Percentiles rank a stretch among this genome's conserved stretches.
Conservation (phyloP, 1,140 invertebrate species). For the Conus betulinus region DNA sequence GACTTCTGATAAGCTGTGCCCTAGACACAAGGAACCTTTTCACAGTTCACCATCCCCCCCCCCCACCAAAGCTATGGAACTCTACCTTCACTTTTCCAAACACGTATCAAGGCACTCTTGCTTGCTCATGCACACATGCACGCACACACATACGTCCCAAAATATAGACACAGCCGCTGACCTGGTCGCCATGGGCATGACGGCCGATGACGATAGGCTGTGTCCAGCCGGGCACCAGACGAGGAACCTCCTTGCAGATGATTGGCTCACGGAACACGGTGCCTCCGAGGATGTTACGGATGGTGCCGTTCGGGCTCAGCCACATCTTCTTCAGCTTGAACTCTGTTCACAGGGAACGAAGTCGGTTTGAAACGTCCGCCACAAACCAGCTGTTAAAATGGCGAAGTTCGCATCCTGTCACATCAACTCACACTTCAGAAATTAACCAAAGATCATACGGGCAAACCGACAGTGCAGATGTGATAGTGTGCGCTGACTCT, state of each 20-base stretch:
- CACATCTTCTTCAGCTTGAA: slow-evolving; percentile 99
- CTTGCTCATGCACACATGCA: not conserved
- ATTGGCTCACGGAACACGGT: slow-evolving; percentile 92
- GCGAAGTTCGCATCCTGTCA: too few relatives aligned
- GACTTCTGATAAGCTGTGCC: too few relatives aligned
- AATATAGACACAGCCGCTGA: slow-evolving; percentile 50
- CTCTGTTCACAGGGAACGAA: slow-evolving; percentile 79
- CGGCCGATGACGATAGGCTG: slow-evolving; percentile 98
- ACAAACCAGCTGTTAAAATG: too few relatives aligned
- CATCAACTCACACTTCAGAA: too few relatives aligned
- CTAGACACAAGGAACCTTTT: too few relatives aligned
- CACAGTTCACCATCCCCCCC: too few relatives aligned
- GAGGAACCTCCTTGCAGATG: slow-evolving; percentile 98
- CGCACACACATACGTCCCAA: not conserved
- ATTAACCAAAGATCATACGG: too few relatives aligned
- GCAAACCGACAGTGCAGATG: too few relatives aligned
- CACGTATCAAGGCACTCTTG: not conserved
- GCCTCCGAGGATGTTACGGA: slow-evolving; percentile 98
- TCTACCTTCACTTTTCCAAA: too few relatives aligned
- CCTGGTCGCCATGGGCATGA: slow-evolving; percentile 97
- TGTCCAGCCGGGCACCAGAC: slow-evolving; percentile 95
- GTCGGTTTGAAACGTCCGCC: too few relatives aligned
- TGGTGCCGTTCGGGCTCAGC: slow-evolving; percentile 99
- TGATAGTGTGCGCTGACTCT: too few relatives aligned
- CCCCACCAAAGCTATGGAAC: too few relatives aligned